phyloP scores from a whole-genome alignment of 2,888 invertebrate genomes.

The Plebejus anna region DNA sequence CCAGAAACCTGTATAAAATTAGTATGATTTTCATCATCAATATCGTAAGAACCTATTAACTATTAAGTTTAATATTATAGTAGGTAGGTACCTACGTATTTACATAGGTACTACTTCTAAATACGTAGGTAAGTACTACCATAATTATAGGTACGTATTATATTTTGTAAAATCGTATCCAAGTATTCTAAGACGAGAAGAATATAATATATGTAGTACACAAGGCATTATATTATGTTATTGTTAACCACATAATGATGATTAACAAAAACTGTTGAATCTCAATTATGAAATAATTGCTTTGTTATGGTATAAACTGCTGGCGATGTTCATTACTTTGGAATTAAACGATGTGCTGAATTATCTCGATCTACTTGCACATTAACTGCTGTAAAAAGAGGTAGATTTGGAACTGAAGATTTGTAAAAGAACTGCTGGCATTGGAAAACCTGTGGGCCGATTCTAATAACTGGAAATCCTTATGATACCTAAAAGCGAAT shows the following conservation, averaged over 20 bases:
- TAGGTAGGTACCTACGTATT: no score
- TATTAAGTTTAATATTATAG: no score
- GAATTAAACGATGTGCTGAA: not conserved
- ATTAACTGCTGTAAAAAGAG: no score
- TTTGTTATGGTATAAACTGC: slow-evolving; percentile 12
- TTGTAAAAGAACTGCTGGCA: no score
- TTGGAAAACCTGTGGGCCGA: not conserved
- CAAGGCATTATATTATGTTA: not conserved
- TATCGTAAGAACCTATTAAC: no score
- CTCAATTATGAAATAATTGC: slow-evolving; percentile 16
- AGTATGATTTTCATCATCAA: no score
- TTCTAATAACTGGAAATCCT: not conserved
- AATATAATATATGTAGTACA: no score
- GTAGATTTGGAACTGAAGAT: no score
- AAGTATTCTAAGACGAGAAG: not conserved
- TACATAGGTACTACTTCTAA: no score
- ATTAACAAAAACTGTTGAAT: not conserved
- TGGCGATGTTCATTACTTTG: not conserved
- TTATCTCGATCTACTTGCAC: no score
- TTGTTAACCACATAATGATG: not conserved
- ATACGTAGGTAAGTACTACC: no score
- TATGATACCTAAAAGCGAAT: not conserved
- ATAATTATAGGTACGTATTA: not conserved
- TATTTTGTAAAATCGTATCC: not conserved
- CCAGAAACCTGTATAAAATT: no score